These are phyloP conservation scores for Melanostoma scalare DNA, from an alignment of 2,888 invertebrate genomes.

Conservation along the genomic window DNA sequence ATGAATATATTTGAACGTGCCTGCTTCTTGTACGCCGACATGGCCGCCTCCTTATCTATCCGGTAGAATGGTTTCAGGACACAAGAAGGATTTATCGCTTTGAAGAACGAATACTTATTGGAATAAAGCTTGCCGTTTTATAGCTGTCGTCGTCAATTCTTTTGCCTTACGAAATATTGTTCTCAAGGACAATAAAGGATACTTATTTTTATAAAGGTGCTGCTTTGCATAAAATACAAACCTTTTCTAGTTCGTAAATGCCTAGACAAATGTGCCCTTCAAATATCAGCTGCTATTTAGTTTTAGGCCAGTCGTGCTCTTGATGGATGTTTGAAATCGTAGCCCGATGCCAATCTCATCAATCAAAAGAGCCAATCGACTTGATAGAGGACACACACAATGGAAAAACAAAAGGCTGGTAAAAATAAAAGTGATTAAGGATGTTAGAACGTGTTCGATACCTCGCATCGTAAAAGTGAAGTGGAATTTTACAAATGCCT, in stretches of 20 bases:
- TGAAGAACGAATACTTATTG: background rate
- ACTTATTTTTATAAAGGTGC: constrained; percentile 25
- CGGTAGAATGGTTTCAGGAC: background rate
- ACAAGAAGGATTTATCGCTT: constrained; percentile 20
- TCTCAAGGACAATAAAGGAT: constrained; percentile 1
- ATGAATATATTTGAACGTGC: constrained; percentile 48
- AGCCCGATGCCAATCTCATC: constrained; percentile 18
- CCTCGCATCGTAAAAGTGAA: background rate
- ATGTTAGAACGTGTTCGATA: constrained; percentile 29
- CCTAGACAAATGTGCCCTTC: background rate
- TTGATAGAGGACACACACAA: constrained; percentile 27
- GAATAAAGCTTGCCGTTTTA: constrained; percentile 4
- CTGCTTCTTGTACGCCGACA: background rate
- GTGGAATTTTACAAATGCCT: background rate
- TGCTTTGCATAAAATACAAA: constrained; percentile 24
- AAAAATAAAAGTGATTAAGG: constrained; percentile 10
- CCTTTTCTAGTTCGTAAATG: background rate
- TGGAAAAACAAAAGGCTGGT: constrained; percentile 21
- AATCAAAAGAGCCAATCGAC: constrained; percentile 53
- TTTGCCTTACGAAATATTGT: constrained; percentile 6
- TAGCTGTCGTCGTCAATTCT: constrained; percentile 16
- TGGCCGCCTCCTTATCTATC: background rate
- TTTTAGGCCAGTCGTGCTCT: background rate
- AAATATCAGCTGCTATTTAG: constrained; percentile 8
- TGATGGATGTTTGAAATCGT: constrained; percentile 11